Conservation (phyloP, 2,888 invertebrate genomes). For the Hipparchia semele region DNA sequence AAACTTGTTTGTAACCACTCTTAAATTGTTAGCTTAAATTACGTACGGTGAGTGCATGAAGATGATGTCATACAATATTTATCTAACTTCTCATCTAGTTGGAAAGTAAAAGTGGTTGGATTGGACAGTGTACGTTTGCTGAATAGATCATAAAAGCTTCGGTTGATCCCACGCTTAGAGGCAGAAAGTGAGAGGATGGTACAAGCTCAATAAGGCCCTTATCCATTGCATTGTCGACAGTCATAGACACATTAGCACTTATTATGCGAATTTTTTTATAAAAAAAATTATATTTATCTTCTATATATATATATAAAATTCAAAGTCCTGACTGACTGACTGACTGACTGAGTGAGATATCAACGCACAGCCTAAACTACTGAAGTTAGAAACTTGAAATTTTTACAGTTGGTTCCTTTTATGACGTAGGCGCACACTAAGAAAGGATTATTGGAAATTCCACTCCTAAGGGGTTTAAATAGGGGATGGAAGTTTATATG, state of each 20-base stretch:
- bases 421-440: no score
- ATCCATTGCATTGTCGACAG: conserved; percentile 11
- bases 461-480: no score
- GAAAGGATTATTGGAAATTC: no score
- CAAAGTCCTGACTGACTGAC: no score
- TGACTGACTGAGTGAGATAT: no score
- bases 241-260: not conserved
- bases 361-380: no score
- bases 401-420: no score
- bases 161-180: conserved; percentile 49
- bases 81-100: conserved; percentile 43
- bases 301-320: no score
- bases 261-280: no score
- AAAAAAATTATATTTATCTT: no score
- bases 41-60: conserved; percentile 23
- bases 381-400: no score
- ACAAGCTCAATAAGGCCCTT: conserved; percentile 17
- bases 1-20: conserved; percentile 25
- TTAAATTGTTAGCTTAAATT: conserved; percentile 30
- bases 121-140: conserved; percentile 63
- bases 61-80: conserved; percentile 38
- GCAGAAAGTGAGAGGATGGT: conserved; percentile 35
- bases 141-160: conserved; percentile 62
- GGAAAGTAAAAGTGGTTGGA: conserved; percentile 77
- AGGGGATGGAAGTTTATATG: no score